Conservation (phyloP, 30 jellyfish, hydroid and myxozoan species). For the Pseudorhiza aurosa region DNA sequence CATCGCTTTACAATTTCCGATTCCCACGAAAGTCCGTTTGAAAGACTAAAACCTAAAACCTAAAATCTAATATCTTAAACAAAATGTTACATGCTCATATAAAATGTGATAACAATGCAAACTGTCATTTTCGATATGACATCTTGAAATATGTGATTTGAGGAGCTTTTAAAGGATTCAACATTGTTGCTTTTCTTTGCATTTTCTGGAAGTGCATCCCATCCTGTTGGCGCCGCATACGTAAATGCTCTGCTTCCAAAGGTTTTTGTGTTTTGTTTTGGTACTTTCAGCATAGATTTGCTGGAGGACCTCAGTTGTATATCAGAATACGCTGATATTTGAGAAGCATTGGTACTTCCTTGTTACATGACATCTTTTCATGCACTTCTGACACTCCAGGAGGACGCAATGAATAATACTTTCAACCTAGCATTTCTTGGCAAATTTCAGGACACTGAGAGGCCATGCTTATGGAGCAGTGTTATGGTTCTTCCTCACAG, state of each 20-base stretch:
- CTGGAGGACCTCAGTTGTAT: not conserved
- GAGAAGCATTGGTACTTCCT: too few relatives aligned
- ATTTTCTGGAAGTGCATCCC: slow-evolving; percentile 37
- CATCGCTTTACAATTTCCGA: slow-evolving; percentile 10
- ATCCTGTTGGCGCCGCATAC: slow-evolving; percentile 38
- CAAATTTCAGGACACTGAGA: too few relatives aligned
- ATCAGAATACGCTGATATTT: too few relatives aligned
- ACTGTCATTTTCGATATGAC: slow-evolving; percentile 21
- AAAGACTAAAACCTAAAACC: slow-evolving; percentile 13
- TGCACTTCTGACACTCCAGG: too few relatives aligned
- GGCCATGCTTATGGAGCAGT: too few relatives aligned
- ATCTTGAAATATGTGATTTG: slow-evolving; percentile 20
- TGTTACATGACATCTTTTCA: too few relatives aligned
- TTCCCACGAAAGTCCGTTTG: not conserved
- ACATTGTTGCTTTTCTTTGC: not conserved
- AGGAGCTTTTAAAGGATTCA: slow-evolving; percentile 34
- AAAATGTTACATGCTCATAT: slow-evolving; percentile 31
- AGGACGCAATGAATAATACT: too few relatives aligned
- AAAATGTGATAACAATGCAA: slow-evolving; percentile 18
- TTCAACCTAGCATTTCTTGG: too few relatives aligned
- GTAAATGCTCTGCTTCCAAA: slow-evolving; percentile 39
- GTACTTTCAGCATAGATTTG: slow-evolving; percentile 37
- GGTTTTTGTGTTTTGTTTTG: slow-evolving; percentile 29
- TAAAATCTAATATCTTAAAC: slow-evolving; percentile 4
- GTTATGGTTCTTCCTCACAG: too few relatives aligned